A percentile compares a stretch with the other conserved stretches of the same genome.
These are phyloP conservation scores for Sebastes iracundus DNA, from an alignment of 2,797 vertebrate species.

Conservation along the genomic window DNA sequence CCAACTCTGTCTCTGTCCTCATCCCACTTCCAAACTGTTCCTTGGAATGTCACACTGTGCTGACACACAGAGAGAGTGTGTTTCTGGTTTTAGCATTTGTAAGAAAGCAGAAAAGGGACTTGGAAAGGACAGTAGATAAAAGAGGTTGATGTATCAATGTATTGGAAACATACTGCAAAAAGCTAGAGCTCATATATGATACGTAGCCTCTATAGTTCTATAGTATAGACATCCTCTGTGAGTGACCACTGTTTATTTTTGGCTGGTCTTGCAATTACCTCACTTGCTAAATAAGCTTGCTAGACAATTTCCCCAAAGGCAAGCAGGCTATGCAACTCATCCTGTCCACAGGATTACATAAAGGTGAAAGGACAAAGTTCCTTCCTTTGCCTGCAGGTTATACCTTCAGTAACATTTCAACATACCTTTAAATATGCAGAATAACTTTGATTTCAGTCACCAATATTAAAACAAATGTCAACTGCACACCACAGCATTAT, in stretches of 20 bases:
- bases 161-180: slow-evolving; percentile 1
- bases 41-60: slow-evolving; percentile 70
- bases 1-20: slow-evolving; percentile 55
- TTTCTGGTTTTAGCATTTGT: slow-evolving; percentile 10
- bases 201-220: not conserved
- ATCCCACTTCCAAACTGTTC: slow-evolving; percentile 46
- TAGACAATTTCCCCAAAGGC: not conserved
- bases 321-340: not conserved
- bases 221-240: not conserved
- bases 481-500: not conserved
- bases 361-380: not conserved
- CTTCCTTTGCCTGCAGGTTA: not conserved
- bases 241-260: not conserved
- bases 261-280: not conserved
- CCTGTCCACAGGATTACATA: not conserved
- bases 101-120: slow-evolving; percentile 2
- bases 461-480: not conserved
- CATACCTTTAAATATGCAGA: not conserved
- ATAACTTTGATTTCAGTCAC: not conserved
- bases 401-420: not conserved
- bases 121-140: not conserved
- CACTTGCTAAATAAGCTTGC: not conserved
- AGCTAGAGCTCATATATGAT: not conserved
- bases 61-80: slow-evolving; percentile 28
- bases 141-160: not conserved